Evolutionary conservation across 2,113 vertebrate species (phyloP).

Genomic region (Odocoileus virginianus): DNA sequence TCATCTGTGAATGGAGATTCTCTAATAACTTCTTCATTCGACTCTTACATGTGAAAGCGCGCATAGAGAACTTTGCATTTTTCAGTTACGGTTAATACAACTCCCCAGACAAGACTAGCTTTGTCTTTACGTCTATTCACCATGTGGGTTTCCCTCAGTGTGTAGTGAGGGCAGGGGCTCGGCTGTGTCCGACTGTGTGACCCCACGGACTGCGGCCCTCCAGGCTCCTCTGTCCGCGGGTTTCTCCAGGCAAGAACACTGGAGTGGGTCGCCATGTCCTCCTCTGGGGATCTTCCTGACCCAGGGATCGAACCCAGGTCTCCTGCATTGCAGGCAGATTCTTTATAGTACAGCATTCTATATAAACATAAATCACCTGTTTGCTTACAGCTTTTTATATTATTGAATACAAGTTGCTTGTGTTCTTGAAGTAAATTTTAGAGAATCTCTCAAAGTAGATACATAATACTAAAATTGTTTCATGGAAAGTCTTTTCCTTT

Average conservation of each 20-base stretch:
- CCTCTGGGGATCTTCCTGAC: background rate
- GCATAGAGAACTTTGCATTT: background rate
- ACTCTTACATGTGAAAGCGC: background rate
- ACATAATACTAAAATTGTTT: background rate
- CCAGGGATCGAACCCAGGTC: background rate
- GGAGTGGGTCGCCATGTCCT: background rate
- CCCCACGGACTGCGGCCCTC: accelerated
- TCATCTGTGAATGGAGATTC: background rate
- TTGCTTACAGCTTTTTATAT: background rate
- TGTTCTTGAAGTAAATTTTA: background rate
- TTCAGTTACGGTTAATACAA: background rate
- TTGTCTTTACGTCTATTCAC: background rate
- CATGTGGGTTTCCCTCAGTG: background rate
- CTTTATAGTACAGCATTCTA: background rate
- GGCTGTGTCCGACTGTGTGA: background rate
- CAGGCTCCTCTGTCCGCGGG: background rate
- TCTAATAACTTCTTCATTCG: background rate
- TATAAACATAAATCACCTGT: background rate
- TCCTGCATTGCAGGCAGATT: background rate
- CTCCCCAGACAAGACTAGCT: background rate
- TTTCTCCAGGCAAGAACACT: background rate
- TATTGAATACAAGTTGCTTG: background rate
- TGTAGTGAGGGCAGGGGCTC: background rate
- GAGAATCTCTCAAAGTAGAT: background rate
- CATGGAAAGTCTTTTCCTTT: background rate